phyloP scores from a whole-genome alignment of 2,888 invertebrate genomes.

The Phaonia tiefii region DNA sequence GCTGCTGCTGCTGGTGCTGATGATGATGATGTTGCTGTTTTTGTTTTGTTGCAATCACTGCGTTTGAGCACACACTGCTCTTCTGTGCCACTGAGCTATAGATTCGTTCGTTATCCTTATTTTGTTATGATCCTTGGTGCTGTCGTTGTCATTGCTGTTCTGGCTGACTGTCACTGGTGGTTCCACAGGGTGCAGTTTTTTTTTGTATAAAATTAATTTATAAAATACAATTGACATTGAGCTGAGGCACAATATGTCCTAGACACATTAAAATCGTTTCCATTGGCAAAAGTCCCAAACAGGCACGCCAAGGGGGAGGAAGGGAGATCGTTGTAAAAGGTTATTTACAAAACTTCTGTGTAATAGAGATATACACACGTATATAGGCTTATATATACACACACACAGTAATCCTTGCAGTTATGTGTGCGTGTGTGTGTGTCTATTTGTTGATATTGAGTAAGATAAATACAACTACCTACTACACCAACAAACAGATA shows the following conservation, averaged over 20 bases:
- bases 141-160: neutral
- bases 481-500: conserved; percentile 8
- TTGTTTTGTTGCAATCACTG: neutral
- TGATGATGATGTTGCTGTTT: conserved; percentile 16
- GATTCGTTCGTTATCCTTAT: conserved; percentile 48
- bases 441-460: conserved; percentile 9
- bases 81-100: conserved; percentile 64
- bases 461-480: conserved; percentile 29
- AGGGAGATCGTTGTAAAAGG: neutral
- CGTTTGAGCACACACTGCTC: too few species aligned
- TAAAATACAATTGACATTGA: conserved; percentile 67
- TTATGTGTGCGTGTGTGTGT: neutral
- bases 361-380: neutral
- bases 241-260: conserved; percentile 36
- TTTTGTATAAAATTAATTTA: conserved; percentile 67
- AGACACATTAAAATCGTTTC: neutral
- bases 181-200: conserved; percentile 25
- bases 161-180: neutral
- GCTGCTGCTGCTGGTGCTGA: too few species aligned
- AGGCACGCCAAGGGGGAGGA: neutral
- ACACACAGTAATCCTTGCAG: neutral
- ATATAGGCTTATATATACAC: conserved; percentile 1
- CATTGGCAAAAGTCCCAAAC: neutral
- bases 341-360: too few species aligned
- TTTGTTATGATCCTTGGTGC: conserved; percentile 12